phyloP scores from a whole-genome alignment of 2,113 vertebrate genomes.

The rat (Rattus norvegicus) region GRCr8 NC_086019.1:174275001-174275500 shows the following conservation, averaged over 20 bases:
- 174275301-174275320: not conserved
- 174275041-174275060: not conserved
- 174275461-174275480: not conserved
- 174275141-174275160: slow-evolving; percentile 30
- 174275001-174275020: not conserved
- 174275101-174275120: not conserved
- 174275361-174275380: slow-evolving; percentile 4
- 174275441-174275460: not conserved
- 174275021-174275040: not conserved
- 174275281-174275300: not conserved
- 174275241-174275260: not conserved
- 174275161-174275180: not conserved
- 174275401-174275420: not conserved
- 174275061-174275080: not conserved
- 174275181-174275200: slow-evolving; percentile 6
- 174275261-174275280: not conserved
- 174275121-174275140: not conserved
- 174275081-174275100: not conserved
- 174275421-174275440: not conserved
- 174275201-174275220: not conserved
- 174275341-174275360: not conserved
- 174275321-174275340: not conserved
- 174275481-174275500: not conserved
- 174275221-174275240: not conserved
- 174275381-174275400: not conserved